Conservation (phyloP, 1,140 invertebrate species). For the Habropoda laboriosa region DNA sequence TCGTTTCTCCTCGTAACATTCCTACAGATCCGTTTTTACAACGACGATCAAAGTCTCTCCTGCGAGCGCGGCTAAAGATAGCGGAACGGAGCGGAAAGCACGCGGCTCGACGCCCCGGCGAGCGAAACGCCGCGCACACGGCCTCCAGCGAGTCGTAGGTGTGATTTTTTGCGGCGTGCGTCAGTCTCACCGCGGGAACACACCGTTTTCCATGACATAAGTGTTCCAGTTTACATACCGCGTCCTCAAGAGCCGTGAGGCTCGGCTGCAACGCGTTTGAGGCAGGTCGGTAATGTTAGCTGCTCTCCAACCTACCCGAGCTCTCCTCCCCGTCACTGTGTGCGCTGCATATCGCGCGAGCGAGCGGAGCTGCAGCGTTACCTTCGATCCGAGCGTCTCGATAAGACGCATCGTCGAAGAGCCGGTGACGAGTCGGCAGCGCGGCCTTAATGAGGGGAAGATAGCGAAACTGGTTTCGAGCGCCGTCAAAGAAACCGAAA, state of each 20-base stretch:
- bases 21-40: neutral
- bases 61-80: conserved; percentile 18
- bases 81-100: neutral
- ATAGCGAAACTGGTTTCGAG: conserved; percentile 56
- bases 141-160: neutral
- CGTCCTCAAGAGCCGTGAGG: conserved; percentile 26
- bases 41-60: conserved; percentile 13
- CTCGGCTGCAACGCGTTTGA: conserved; percentile 60
- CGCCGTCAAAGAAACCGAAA: conserved; percentile 53
- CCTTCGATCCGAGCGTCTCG: conserved; percentile 67
- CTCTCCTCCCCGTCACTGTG: too few species aligned
- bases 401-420: conserved; percentile 49
- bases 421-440: conserved; percentile 1
- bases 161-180: conserved; percentile 17
- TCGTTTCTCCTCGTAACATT: neutral
- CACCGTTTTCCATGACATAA: conserved; percentile 46
- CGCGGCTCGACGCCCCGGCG: too few species aligned
- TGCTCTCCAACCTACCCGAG: conserved; percentile 22
- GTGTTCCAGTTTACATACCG: conserved; percentile 32
- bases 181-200: neutral
- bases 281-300: conserved; percentile 74
- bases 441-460: conserved; percentile 40
- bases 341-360: conserved; percentile 56
- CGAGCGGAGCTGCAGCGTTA: too few species aligned
- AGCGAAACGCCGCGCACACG: too few species aligned